Conservation (phyloP, 2,113 vertebrate genomes). For the Girardinichthys multiradiatus region DNA sequence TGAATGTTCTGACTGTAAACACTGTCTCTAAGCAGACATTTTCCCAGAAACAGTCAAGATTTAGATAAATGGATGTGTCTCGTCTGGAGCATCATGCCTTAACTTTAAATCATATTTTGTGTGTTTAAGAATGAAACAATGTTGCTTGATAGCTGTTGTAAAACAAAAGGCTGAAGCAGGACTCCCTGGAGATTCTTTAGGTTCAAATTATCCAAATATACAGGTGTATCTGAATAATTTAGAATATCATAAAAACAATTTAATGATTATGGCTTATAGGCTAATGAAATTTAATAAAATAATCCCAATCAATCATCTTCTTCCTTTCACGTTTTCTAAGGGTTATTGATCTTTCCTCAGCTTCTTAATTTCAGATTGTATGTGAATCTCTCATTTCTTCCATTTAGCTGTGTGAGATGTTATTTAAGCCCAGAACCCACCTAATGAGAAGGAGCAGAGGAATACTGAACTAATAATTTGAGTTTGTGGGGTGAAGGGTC, state of each 20-base stretch:
- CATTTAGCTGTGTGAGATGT: conserved; percentile 9
- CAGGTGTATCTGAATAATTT: no score
- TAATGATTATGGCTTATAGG: no score
- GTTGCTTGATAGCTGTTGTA: conserved; percentile 2
- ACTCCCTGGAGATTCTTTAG: not conserved
- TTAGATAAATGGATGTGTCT: conserved; percentile 24
- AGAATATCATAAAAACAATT: no score
- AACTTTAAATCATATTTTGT: conserved; percentile 32
- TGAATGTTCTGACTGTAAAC: conserved; percentile 17
- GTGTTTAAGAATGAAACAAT: conserved; percentile 23
- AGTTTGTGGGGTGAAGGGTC: not conserved
- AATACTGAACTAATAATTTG: not conserved
- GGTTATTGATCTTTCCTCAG: conserved; percentile 11
- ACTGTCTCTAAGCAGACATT: conserved; percentile 28
- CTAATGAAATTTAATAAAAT: no score
- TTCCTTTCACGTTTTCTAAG: not conserved
- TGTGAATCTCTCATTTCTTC: not conserved
- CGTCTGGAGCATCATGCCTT: not conserved
- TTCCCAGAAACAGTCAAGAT: conserved; percentile 4
- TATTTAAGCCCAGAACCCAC: conserved; percentile 14
- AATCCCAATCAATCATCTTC: not conserved
- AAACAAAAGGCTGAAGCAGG: conserved; percentile 20
- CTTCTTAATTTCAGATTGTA: conserved; percentile 1
- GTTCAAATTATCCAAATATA: conserved; percentile 1
- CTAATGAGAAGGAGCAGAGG: not conserved